phyloP scores from a whole-genome alignment of 53 echinoderm and acorn worm genomes.

The Echinarachnius parma region DNA sequence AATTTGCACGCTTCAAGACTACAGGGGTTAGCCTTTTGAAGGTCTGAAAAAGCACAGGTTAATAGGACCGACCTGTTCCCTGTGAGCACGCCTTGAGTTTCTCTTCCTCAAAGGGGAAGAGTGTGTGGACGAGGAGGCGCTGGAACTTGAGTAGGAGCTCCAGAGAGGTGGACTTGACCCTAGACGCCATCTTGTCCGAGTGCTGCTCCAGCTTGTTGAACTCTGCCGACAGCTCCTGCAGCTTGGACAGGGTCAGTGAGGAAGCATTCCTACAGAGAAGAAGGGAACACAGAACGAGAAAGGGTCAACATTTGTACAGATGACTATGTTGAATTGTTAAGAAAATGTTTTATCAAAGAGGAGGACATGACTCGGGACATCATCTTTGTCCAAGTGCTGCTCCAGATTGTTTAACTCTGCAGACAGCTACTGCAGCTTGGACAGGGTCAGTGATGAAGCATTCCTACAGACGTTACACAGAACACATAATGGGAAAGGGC shows the following conservation, averaged over 20 bases:
- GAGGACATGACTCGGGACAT: background rate
- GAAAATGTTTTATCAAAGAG: no score
- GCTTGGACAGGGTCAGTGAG: constrained; percentile 87
- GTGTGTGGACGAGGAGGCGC: constrained; percentile 73
- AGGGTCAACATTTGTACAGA: no score
- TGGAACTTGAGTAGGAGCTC: constrained; percentile 94
- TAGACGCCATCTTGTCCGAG: constrained; percentile 47
- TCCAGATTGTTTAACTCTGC: constrained; percentile 56
- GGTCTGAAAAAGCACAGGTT: no score
- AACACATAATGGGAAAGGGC: no score
- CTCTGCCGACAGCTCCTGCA: constrained; percentile 80
- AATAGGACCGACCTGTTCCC: constrained; percentile 67
- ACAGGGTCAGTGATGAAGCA: constrained; percentile 76
- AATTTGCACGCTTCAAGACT: no score
- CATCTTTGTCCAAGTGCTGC: background rate
- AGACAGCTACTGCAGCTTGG: constrained; percentile 74
- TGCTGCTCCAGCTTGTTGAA: constrained; percentile 82
- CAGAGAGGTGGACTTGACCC: constrained; percentile 81
- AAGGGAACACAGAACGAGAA: background rate
- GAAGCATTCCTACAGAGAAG: constrained; percentile 81
- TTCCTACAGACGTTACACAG: no score
- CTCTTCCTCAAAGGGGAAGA: constrained; percentile 77
- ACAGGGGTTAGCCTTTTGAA: no score
- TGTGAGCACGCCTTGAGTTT: constrained; percentile 68
- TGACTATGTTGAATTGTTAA: no score